These are phyloP conservation scores for Grus americana DNA, from an alignment of 2,113 vertebrate species.

Conservation along the genomic window DNA sequence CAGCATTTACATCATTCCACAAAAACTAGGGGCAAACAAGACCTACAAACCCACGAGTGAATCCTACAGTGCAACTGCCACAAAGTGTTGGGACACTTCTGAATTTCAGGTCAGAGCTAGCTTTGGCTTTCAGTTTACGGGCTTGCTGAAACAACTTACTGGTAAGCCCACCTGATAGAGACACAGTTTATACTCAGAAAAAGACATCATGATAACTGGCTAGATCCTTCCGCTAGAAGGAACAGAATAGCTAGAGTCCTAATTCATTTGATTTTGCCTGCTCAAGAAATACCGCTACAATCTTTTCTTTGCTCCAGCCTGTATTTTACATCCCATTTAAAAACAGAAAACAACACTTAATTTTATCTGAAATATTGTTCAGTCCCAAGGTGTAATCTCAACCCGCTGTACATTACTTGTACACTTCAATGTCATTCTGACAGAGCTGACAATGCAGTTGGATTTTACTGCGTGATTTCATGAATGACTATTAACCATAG, in stretches of 20 bases:
- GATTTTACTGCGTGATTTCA: background rate
- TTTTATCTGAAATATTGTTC: background rate
- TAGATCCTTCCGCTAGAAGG: background rate
- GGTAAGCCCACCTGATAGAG: background rate
- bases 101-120: background rate
- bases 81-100: fast-evolving
- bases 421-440: background rate
- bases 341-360: background rate
- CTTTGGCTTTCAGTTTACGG: background rate
- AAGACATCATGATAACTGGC: background rate
- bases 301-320: background rate
- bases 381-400: background rate
- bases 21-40: background rate
- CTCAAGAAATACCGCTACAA: background rate
- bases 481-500: background rate
- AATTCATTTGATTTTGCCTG: background rate
- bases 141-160: background rate
- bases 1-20: background rate
- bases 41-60: fast-evolving
- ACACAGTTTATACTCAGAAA: background rate
- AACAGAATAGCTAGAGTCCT: background rate
- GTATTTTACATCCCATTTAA: background rate
- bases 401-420: background rate
- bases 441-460: background rate
- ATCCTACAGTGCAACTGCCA: background rate